phyloP scores from a whole-genome alignment of 37 sponge, comb jelly and placozoan genomes.

The Spongilla lacustris region DNA sequence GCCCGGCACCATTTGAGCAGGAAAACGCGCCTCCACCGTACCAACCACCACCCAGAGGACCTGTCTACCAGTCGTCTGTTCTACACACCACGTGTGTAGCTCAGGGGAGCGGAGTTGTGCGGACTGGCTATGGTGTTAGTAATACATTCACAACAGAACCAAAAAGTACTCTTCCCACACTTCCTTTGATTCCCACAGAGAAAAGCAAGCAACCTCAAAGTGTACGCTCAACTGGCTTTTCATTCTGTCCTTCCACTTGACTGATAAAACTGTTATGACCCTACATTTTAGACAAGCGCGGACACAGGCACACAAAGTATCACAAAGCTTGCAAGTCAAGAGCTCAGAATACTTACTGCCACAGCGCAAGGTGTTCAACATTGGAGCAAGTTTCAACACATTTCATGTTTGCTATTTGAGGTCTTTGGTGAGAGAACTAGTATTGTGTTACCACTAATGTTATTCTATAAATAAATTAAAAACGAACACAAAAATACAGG shows the following conservation, averaged over 20 bases:
- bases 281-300: neutral
- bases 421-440: slow-evolving; percentile 51
- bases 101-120: neutral
- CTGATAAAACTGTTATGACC: neutral
- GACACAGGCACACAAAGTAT: neutral
- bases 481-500: slow-evolving; percentile 24
- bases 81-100: neutral
- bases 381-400: slow-evolving; percentile 52
- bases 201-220: neutral
- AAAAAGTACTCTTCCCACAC: neutral
- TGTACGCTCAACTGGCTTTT: too few relatives aligned
- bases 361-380: slow-evolving; percentile 69
- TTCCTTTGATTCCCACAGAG: neutral
- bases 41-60: neutral
- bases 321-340: neutral
- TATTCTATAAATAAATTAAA: neutral
- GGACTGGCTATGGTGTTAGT: neutral
- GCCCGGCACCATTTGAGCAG: neutral
- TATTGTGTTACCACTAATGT: neutral
- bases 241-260: too few relatives aligned
- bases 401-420: slow-evolving; percentile 62
- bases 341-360: slow-evolving; percentile 64
- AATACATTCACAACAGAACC: neutral
- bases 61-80: neutral
- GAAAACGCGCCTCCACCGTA: neutral